Evolutionary conservation across 2,797 vertebrate species (phyloP).

Genomic region (Pangasius sanitwongsei): DNA sequence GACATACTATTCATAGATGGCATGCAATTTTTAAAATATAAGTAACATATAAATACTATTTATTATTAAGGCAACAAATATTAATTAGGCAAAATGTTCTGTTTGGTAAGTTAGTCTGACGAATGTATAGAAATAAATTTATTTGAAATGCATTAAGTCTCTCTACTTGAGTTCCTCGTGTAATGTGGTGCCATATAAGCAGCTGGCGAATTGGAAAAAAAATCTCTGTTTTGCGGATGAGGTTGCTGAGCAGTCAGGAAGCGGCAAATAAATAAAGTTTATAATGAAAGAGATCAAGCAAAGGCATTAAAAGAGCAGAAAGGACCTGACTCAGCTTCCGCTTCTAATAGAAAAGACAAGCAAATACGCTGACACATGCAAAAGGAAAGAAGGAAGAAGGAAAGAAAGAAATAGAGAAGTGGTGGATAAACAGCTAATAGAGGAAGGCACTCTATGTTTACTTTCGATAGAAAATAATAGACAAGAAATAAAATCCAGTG

Average conservation of each 20-base stretch:
- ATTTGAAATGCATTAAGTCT: constrained; percentile 5
- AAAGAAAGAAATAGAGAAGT: background rate
- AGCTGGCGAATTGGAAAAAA: constrained; percentile 24
- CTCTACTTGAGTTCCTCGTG: background rate
- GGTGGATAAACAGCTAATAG: background rate
- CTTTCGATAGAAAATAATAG: background rate
- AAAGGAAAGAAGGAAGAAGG: background rate
- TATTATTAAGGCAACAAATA: constrained; percentile 26
- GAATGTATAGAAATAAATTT: background rate
- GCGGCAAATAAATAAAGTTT: constrained; percentile 34
- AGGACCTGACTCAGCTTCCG: constrained; percentile 35
- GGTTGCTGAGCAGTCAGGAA: constrained; percentile 28
- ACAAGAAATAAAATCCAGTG: background rate
- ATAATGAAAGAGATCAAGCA: constrained; percentile 3
- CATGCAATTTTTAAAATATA: background rate
- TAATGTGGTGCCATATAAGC: constrained; percentile 2
- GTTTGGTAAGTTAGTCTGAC: background rate
- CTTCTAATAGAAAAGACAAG: background rate
- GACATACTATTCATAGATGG: background rate
- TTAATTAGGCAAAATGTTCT: constrained; percentile 2
- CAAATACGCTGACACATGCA: constrained; percentile 9
- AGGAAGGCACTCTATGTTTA: constrained; percentile 28
- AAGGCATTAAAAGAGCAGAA: constrained; percentile 25
- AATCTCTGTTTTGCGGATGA: constrained; percentile 4
- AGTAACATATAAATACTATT: background rate